phyloP scores from a whole-genome alignment of 2,888 invertebrate genomes.

The Ennomos erosarius region DNA sequence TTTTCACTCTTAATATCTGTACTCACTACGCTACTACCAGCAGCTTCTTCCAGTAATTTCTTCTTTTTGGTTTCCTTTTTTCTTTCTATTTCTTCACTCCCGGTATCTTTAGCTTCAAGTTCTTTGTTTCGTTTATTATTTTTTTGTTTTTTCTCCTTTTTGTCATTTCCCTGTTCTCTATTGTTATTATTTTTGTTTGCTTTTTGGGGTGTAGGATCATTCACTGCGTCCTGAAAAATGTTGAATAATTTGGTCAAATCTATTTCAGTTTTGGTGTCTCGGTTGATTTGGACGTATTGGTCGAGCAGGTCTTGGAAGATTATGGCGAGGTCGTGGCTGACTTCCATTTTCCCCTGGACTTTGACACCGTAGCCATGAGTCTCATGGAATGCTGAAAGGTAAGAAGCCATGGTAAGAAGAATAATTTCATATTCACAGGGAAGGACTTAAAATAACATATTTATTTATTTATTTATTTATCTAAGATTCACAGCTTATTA shows the following conservation, averaged over 20 bases:
- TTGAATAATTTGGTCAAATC: constrained; percentile 1
- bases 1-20: too few species aligned
- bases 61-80: too few species aligned
- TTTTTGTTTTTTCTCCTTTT: not conserved
- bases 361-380: constrained; percentile 28
- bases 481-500: too few species aligned
- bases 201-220: not conserved
- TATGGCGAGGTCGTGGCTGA: constrained; percentile 32
- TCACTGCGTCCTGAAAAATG: not conserved
- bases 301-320: constrained; percentile 18
- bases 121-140: not conserved
- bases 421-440: too few species aligned
- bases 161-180: not conserved
- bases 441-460: too few species aligned
- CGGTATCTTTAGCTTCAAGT: not conserved
- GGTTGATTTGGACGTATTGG: constrained; percentile 1
- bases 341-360: constrained; percentile 37
- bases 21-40: too few species aligned
- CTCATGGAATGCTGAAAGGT: constrained; percentile 9
- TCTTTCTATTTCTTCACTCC: not conserved
- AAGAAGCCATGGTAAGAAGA: too few species aligned
- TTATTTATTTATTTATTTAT: too few species aligned
- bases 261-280: constrained; percentile 1
- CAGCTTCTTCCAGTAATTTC: too few species aligned
- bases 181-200: not conserved